Percentiles rank a stretch among this genome's conserved stretches.
These are phyloP conservation scores for Rhagophthalmus giganteus DNA, from an alignment of 2,888 invertebrate genomes.

Conservation along the genomic window DNA sequence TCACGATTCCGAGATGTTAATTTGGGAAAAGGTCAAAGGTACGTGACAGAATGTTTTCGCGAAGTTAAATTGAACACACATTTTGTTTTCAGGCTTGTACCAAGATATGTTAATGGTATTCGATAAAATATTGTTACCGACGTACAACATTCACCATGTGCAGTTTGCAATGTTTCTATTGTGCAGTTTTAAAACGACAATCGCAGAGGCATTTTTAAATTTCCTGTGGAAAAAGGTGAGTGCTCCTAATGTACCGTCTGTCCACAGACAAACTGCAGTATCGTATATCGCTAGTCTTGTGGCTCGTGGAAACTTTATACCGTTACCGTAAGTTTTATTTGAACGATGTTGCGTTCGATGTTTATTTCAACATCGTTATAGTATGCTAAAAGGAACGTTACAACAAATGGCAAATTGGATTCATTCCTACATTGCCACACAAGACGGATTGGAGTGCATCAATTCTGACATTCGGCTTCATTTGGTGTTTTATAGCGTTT, in stretches of 20 bases:
- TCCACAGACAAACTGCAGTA: conserved; percentile 71
- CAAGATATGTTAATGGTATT: conserved; percentile 69
- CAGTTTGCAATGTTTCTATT: conserved; percentile 78
- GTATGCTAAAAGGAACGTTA: conserved; percentile 66
- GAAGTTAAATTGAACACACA: neutral
- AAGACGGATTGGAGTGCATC: conserved; percentile 61
- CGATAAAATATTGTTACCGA: conserved; percentile 79
- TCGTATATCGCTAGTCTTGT: conserved; percentile 76
- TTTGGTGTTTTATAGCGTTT: conserved; percentile 86
- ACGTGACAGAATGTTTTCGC: too few species aligned
- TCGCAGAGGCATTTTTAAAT: conserved; percentile 68
- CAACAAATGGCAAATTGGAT: conserved; percentile 80
- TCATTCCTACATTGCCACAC: conserved; percentile 76
- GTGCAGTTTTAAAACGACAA: conserved; percentile 65
- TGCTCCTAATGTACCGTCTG: conserved; percentile 64
- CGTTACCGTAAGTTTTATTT: conserved; percentile 63
- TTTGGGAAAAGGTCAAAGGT: conserved; percentile 63
- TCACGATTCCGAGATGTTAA: conserved; percentile 56
- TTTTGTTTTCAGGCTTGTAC: conserved; percentile 56
- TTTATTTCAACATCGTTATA: conserved; percentile 49
- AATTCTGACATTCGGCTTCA: conserved; percentile 71
- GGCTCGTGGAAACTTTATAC: conserved; percentile 67
- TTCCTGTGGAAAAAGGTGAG: conserved; percentile 75
- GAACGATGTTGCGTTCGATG: too few species aligned
- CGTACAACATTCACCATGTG: conserved; percentile 78